Evolutionary conservation across 2,113 vertebrate genomes (phyloP).

Genomic region (Oncorhynchus mykiss): DNA sequence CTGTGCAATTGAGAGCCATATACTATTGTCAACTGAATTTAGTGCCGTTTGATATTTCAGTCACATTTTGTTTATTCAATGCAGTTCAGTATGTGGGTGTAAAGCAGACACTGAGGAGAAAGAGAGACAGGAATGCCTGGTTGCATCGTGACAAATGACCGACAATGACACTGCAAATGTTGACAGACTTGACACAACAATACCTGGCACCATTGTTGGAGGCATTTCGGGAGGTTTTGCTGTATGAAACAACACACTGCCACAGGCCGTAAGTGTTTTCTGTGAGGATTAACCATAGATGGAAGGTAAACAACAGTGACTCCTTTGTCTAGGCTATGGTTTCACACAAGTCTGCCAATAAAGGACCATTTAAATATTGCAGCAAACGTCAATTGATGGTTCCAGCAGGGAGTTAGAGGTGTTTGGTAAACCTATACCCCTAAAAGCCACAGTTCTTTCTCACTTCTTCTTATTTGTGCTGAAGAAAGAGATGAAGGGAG

Average conservation of each 20-base stretch:
- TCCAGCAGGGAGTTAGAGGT: not conserved
- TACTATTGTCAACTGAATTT: not conserved
- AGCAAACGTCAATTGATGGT: not conserved
- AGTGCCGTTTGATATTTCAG: not conserved
- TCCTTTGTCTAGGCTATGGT: not conserved
- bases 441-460: not conserved
- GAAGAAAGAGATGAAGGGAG: constrained; percentile 14
- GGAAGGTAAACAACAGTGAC: not conserved
- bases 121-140: not conserved
- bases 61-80: not conserved
- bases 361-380: not conserved
- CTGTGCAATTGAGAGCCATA: not conserved
- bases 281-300: not conserved
- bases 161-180: not conserved
- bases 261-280: not conserved
- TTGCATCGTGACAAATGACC: not conserved
- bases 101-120: not conserved
- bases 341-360: not conserved
- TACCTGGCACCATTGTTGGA: not conserved
- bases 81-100: not conserved
- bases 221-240: not conserved
- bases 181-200: not conserved
- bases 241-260: not conserved
- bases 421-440: not conserved
- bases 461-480: constrained; percentile 12